phyloP scores from a whole-genome alignment of 1,140 invertebrate genomes.

The Trichoplusia ni region DNA sequence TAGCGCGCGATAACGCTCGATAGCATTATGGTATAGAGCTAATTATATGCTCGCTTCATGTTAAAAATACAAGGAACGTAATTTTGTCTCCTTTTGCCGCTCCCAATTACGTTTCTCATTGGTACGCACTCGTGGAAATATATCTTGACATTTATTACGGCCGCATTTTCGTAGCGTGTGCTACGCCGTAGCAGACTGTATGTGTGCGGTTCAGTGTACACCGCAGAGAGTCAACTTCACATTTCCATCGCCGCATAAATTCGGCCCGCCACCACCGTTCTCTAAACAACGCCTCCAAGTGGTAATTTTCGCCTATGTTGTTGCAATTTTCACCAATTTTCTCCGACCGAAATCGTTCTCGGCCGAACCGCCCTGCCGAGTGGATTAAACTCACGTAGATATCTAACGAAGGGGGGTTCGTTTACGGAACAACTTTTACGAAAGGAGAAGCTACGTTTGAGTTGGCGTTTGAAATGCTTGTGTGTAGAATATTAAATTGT shows the following conservation, averaged over 20 bases:
- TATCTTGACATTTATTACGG: conserved; percentile 21
- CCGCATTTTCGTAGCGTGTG: conserved; percentile 26
- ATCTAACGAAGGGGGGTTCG: conserved; percentile 79
- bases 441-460: conserved; percentile 75
- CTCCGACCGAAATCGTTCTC: conserved; percentile 64
- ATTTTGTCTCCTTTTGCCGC: too few species aligned
- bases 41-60: too few species aligned
- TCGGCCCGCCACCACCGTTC: conserved; percentile 44
- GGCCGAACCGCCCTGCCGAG: conserved; percentile 58
- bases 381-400: conserved; percentile 80
- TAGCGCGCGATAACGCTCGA: conserved; percentile 9
- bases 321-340: conserved; percentile 79
- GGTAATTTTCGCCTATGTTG: conserved; percentile 76
- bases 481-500: conserved; percentile 81
- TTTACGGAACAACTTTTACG: conserved; percentile 79
- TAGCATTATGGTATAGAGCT: too few species aligned
- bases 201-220: conserved; percentile 24
- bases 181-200: conserved; percentile 16
- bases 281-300: conserved; percentile 72
- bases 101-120: conserved; percentile 27
- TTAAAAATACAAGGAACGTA: too few species aligned
- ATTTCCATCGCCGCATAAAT: conserved; percentile 66
- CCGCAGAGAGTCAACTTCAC: conserved; percentile 58
- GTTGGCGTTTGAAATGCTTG: conserved; percentile 77
- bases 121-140: conserved; percentile 12